Evolutionary conservation across 2,888 invertebrate species (phyloP), one percentile per base, ranked within the genome.

Genomic region (Acleris holmiana): DNA sequence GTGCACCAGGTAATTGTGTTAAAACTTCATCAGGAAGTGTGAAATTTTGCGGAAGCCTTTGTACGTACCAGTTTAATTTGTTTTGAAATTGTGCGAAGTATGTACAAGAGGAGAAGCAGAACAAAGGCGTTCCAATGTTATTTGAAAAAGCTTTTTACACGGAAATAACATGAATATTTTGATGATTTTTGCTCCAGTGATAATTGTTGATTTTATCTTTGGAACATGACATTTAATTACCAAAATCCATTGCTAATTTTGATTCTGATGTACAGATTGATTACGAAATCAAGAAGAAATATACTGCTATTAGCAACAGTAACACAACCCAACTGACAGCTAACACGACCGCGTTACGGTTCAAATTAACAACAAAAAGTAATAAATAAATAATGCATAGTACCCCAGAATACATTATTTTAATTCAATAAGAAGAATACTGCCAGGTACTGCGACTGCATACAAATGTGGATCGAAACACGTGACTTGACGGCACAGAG

Each of bases 11-110:
- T 90, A 90, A 91, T 91, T 88, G 88, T 88, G 90, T 91, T 91
- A 91, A 91, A 91, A 91, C 86, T 91, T 89, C 88, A 90, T 89
- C 88, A 84, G 85, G 85, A 86, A 89, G 88, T 90, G 89, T 86
- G 86, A 89, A 88, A 87, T 86, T 90, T 85, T 83, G 84, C 81
- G 81, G 80, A 82, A 84, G 79, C 85, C 77, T 74, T 75, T 74
- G 76, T 79, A 80, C 78, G 83, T 85, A 83, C 83, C 85, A 87
- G 80, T 88, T 89, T 85, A 88, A 89, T 86, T 85, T 84, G 84
- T 82, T 86, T 81, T 77, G 78, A 82, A 86, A 85, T 84, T 84
- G 78, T 76, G 73, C 65, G 58, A 77, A 73, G 77, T 69, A 72
- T 69, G 77, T 69, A 72, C 69, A 70, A 73, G 68, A 68, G 70